Base-by-base conservation (phyloP, 2,113 vertebrate genomes). In the Lycocorax pyrrhopterus region DNA sequence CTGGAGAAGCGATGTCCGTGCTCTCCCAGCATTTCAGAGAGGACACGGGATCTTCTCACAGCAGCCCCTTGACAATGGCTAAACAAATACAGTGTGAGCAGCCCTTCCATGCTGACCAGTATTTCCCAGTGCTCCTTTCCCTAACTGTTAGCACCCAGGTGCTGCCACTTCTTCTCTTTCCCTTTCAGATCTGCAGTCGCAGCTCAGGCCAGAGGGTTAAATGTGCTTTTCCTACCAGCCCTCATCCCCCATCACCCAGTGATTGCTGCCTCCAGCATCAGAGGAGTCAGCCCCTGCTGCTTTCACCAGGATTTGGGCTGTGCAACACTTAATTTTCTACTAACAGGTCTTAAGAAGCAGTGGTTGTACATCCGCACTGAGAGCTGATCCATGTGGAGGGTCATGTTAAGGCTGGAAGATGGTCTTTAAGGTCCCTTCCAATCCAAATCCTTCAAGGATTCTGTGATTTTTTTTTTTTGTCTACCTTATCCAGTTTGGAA, bases 141-240 rank as follows among this genome's bases (percentile, higher is more conserved):
- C 46, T 63, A 71, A 12, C 16, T 63, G 13, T 62, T 56, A 17
- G 21, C 73, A 37, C 52, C n/a, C 68, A 72, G 16, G 18, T 47
- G 41, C 52, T 62, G 46, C 39, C 37, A 5, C 12, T 69, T 49
- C 56, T 83, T 17, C 23, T 53, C 64, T 35, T 75, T 66, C 23
- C 18, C 67, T 60, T 64, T 78, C 46, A 56, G 33, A 39, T 39
- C 26, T 5, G 13, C 0, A 0, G 33, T 4, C 0, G 0, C 26
- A 62, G 69, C 75, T 77, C 69, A 52, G 32, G 19, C 35, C 27
- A 8, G 53, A 74, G 60, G n/a, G 49, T 29, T 69, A 23, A 90
- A 74, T 7, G 32, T 7, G 8, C 11, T 74, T 22, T 78, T 82
- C 47, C 33, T 56, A 37, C 39, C 79, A 81, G 68, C 27, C 63